phyloP scores from a whole-genome alignment of 2,888 invertebrate species.

The Acrobasis consociella region DNA sequence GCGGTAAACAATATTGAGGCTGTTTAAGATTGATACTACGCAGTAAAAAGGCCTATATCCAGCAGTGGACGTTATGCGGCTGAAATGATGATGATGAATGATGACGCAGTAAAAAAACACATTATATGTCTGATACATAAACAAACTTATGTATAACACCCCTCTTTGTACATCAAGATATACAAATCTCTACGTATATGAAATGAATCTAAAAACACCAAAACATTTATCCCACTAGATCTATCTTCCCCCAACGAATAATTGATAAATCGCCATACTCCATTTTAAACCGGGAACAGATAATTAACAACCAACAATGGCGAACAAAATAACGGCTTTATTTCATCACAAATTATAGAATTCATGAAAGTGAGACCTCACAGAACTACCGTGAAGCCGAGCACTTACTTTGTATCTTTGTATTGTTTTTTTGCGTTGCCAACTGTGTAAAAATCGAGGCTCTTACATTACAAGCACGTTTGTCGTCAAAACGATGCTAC shows the following conservation, averaged over 20 bases:
- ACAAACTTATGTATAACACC: background rate
- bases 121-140: background rate
- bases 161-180: background rate
- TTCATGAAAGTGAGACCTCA: background rate
- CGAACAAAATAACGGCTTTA: constrained; percentile 6
- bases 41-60: no score
- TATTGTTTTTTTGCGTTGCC: no score
- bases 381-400: background rate
- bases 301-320: constrained; percentile 21
- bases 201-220: background rate
- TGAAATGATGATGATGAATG: no score
- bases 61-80: no score
- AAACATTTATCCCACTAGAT: constrained; percentile 4
- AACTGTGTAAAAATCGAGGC: no score
- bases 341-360: background rate
- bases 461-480: no score
- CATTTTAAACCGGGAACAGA: constrained; percentile 16
- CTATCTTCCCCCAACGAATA: constrained; percentile 16
- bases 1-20: no score
- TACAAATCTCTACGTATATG: background rate
- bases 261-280: constrained; percentile 23
- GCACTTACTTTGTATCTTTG: no score
- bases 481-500: no score
- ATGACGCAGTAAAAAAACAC: no score
- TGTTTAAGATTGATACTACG: no score